Percentiles rank a stretch among this genome's conserved stretches.
phyloP scores from a whole-genome alignment of 2,113 vertebrate species.

The Paradisaea rubra region DNA sequence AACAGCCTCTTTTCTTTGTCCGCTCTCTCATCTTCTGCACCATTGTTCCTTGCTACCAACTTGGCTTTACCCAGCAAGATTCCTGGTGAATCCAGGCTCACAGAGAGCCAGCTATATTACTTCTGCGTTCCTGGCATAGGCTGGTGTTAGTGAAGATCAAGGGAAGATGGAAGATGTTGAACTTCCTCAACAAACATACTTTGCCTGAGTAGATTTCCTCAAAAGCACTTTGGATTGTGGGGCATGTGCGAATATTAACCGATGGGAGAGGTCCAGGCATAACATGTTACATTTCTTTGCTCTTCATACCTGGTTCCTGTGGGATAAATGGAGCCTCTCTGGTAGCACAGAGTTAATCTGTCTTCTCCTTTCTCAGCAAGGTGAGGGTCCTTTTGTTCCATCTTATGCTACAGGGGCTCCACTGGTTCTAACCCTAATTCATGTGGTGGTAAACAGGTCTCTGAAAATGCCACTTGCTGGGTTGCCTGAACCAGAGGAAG shows the following conservation, averaged over 20 bases:
- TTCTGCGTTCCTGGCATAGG: neutral
- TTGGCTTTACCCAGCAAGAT: neutral
- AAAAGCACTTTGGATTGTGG: neutral
- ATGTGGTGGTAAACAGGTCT: neutral
- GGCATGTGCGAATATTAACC: rapidly evolving
- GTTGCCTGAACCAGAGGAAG: neutral
- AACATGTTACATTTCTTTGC: neutral
- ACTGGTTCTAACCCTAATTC: neutral
- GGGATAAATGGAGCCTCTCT: neutral
- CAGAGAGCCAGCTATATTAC: neutral
- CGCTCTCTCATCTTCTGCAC: neutral
- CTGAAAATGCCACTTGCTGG: neutral
- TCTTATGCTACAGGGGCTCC: neutral
- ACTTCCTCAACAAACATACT: neutral
- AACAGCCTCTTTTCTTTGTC: neutral
- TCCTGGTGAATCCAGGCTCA: neutral
- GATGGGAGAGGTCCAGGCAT: neutral
- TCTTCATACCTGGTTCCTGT: neutral
- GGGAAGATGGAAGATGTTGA: neutral
- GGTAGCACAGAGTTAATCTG: neutral
- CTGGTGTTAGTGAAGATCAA: neutral
- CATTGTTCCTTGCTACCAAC: neutral
- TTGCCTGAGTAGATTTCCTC: neutral
- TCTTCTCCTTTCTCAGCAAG: neutral
- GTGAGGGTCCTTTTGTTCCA: neutral